These are phyloP conservation scores for Dryobotodes eremita DNA, from an alignment of 2,888 invertebrate species.

Conservation along the genomic window DNA sequence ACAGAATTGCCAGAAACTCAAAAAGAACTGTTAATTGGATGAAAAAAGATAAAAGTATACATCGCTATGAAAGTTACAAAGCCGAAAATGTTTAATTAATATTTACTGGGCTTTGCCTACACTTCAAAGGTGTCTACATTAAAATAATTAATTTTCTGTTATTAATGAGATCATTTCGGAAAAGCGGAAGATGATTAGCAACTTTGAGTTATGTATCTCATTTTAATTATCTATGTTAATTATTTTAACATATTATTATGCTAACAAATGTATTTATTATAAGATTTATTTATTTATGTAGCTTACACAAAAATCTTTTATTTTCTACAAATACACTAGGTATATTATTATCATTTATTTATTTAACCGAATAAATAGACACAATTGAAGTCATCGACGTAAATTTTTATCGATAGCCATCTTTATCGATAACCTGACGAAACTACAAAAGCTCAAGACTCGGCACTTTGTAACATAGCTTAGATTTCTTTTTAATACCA, in stretches of 20 bases:
- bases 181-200: constrained; percentile 69
- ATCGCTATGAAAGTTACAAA: constrained; percentile 51
- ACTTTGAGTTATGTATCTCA: constrained; percentile 67
- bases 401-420: constrained; percentile 39
- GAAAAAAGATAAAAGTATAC: constrained; percentile 50
- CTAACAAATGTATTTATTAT: neutral
- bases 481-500: constrained; percentile 90
- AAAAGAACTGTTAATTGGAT: constrained; percentile 60
- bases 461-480: constrained; percentile 82
- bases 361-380: neutral
- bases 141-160: constrained; percentile 73
- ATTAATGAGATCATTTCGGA: constrained; percentile 72
- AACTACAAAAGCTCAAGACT: constrained; percentile 77
- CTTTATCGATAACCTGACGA: constrained; percentile 62
- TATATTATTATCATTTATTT: neutral
- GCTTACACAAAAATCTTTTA: neutral
- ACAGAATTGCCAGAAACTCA: constrained; percentile 47
- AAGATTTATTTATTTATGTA: neutral
- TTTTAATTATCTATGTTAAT: constrained; percentile 58
- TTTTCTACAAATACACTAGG: neutral
- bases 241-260: constrained; percentile 32
- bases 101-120: constrained; percentile 69
- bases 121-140: constrained; percentile 74
- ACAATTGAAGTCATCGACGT: neutral
- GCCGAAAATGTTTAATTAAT: constrained; percentile 71